Base-by-base conservation (phyloP, 2,888 invertebrate genomes). In the Limnephilus lunatus region DNA sequence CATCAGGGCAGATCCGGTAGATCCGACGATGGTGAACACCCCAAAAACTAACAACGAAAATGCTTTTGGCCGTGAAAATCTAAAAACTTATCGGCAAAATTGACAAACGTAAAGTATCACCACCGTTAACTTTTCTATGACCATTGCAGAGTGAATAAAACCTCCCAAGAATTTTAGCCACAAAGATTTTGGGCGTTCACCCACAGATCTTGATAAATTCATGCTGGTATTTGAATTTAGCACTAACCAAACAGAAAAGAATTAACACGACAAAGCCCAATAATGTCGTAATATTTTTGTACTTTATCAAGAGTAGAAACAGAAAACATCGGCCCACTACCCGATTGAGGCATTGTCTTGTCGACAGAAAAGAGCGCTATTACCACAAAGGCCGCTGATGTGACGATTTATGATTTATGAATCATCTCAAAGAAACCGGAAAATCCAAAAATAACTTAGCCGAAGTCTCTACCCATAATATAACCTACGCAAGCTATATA, bases 381-480 rank as follows among this genome's bases (percentile, higher is more conserved):
- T 19, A 68, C 53, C 7, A 15, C 25, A 19, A 68, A 68, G 53
- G 53, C 19, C 30, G 3, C 35, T 14, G 82, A 12, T 14, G 31
- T 82, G 32, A 83, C 19, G 25, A 83, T 32, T 32, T 83, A 32
- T 83, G 32, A 83, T 19, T 31, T 31, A 83, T 83, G 83, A 83
- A 3, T 83, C 83, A 31, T 83, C 83, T 15, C 15, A 14, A 4
- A 30, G 30, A 3, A 19, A 83, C 83, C 83, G 83, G 83, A 30
- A 83, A 83, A 32, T n/a, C 83, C 83, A 83, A 14, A 83, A 83
- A 83, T 19, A 83, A 83, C 83, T 83, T 83, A 31, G 32, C 32
- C 15, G 32, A 83, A 31, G 83, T 68, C 15, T 3, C 32, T 12
- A 48, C 48, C 48, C 48, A 48, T 14, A 48, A 48, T 48, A 0